Conservation (phyloP, 2,888 invertebrate genomes). For the Falcaria lacertinaria region DNA sequence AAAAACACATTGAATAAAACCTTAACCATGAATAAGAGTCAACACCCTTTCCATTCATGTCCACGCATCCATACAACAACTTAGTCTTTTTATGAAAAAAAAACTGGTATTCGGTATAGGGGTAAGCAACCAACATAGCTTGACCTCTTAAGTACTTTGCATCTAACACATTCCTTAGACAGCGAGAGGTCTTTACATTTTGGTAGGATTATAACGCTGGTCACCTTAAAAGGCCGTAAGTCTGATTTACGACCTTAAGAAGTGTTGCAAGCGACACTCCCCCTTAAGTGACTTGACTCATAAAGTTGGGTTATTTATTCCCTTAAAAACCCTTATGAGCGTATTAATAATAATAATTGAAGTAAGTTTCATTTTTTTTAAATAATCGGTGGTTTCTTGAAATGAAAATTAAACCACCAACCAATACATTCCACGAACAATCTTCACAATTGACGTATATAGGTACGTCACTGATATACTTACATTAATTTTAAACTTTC, state of each 20-base stretch:
- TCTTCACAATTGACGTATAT: too few relatives aligned
- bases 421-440: too few relatives aligned
- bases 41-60: constrained; percentile 48
- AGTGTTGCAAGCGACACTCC: constrained; percentile 28
- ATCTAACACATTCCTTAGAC: neutral
- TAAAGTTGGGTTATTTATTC: constrained; percentile 13
- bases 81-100: constrained; percentile 37
- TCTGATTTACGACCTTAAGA: constrained; percentile 56
- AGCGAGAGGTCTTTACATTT: constrained; percentile 17
- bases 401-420: too few relatives aligned
- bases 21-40: constrained; percentile 14
- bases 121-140: constrained; percentile 25
- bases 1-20: neutral
- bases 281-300: constrained; percentile 23
- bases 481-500: too few relatives aligned
- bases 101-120: constrained; percentile 40
- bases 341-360: too few relatives aligned
- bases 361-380: too few relatives aligned
- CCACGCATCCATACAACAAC: constrained; percentile 43
- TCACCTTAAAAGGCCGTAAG: constrained; percentile 49
- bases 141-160: constrained; percentile 14
- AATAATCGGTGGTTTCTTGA: too few relatives aligned
- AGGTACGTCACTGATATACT: too few relatives aligned
- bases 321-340: constrained; percentile 1
- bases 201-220: constrained; percentile 34